Conservation (phyloP, 1,140 invertebrate genomes). For the Cydia amplana region DNA sequence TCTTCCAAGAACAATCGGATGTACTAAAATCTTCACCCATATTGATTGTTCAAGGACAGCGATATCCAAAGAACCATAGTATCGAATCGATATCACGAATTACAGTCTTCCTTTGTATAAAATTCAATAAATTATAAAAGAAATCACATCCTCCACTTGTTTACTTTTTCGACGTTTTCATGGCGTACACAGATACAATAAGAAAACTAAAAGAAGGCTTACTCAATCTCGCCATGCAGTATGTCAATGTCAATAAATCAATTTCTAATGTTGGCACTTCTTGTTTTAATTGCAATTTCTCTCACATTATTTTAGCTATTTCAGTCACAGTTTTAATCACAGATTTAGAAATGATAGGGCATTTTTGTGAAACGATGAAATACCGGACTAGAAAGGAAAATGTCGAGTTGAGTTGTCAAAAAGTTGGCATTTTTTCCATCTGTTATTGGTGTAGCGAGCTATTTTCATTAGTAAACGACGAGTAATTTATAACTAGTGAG, state of each 20-base stretch:
- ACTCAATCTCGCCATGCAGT: neutral
- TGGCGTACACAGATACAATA: slow-evolving; percentile 2
- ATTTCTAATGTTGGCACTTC: neutral
- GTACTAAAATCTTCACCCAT: slow-evolving; percentile 66
- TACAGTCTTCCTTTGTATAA: slow-evolving; percentile 2
- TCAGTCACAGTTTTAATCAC: neutral
- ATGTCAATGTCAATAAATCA: neutral
- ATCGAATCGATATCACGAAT: slow-evolving; percentile 31
- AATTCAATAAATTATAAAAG: slow-evolving; percentile 30
- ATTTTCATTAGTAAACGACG: slow-evolving; percentile 51
- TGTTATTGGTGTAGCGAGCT: slow-evolving; percentile 62
- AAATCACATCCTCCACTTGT: slow-evolving; percentile 30
- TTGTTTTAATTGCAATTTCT: neutral
- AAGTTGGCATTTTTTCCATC: slow-evolving; percentile 67
- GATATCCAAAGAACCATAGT: slow-evolving; percentile 73
- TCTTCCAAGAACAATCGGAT: slow-evolving; percentile 70
- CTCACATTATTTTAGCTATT: neutral
- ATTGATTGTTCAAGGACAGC: slow-evolving; percentile 72
- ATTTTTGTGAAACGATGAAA: neutral
- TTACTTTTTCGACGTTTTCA: slow-evolving; percentile 31
- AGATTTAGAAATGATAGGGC: neutral
- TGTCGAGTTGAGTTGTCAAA: slow-evolving; percentile 62
- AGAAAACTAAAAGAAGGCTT: neutral
- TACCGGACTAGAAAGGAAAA: slow-evolving; percentile 28
- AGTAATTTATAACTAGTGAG: slow-evolving; percentile 32